Evolutionary conservation across 2,797 vertebrate genomes (phyloP), one percentile per base, ranked within the genome.

Genomic region (Rhincodon typus): DNA sequence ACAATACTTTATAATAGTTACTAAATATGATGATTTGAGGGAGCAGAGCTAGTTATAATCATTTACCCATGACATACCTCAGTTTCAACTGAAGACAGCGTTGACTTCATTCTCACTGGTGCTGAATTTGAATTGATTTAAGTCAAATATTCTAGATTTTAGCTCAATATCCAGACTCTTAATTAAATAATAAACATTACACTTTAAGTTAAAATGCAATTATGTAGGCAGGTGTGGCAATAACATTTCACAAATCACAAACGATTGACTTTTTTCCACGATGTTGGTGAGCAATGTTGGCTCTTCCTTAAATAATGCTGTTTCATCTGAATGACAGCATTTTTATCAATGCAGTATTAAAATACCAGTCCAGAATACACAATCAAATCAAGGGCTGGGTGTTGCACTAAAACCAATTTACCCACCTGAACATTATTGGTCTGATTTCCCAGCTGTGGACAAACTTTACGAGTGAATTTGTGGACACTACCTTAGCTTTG

Each of bases 11-110:
- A 30, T 21, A 93, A 21, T n/a, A 93, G n/a, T 69, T 42, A 93
- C n/a, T 12, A n/a, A 38, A 21, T 69, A 62, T 93, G 62, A 93
- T n/a, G 19, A 93, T 93, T 25, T 67, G 66, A 69, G 2, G 66
- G 90, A 93, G 23, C n/a, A 69, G 87, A 62, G 38, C 69, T 42
- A 93, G 62, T 93, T 69, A 69, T n/a, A 93, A 93, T 93, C 21
- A 69, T 93, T 69, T 67, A 93, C 57, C 90, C 90, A 93, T 25
- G 66, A n/a, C n/a, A 38, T 91, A 69, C 62, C 66, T 69, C 7
- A 42, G n/a, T 21, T 42, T 21, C n/a, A 69, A 93, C 42, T 23
- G n/a, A 70, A 70, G 69, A 27, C 34, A 15, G 12, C 23, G n/a
- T 25, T 15, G 21, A 19, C n/a, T 67, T 93, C 62, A 69, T 25